Conservation (phyloP, 2,888 invertebrate genomes). For the Dendrolimus pini region DNA sequence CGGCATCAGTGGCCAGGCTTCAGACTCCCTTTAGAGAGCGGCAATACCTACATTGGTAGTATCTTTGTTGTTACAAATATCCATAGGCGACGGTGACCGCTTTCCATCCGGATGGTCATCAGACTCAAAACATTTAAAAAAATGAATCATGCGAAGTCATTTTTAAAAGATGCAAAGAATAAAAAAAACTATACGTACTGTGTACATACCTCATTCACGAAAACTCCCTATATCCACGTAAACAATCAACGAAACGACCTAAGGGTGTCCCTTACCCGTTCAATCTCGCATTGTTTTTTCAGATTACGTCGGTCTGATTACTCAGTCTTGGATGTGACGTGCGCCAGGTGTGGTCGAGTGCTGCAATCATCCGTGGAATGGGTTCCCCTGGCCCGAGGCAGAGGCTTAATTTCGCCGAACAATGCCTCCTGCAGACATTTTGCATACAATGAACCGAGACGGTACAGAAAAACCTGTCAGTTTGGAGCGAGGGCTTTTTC, state of each 20-base stretch:
- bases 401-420: slow-evolving; percentile 62
- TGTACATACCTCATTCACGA: not conserved
- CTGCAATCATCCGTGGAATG: slow-evolving; percentile 60
- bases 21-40: too few relatives aligned
- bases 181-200: too few relatives aligned
- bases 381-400: slow-evolving; percentile 33
- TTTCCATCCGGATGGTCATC: too few relatives aligned
- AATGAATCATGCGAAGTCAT: too few relatives aligned
- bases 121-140: too few relatives aligned
- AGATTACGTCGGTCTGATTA: slow-evolving; percentile 66
- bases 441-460: slow-evolving; percentile 65
- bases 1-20: too few relatives aligned
- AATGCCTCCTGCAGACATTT: slow-evolving; percentile 68
- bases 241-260: slow-evolving; percentile 20
- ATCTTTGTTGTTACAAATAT: too few relatives aligned
- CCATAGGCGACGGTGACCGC: too few relatives aligned
- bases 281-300: slow-evolving; percentile 60
- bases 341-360: slow-evolving; percentile 30
- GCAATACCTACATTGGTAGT: too few relatives aligned
- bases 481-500: slow-evolving; percentile 12
- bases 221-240: slow-evolving; percentile 8
- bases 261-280: slow-evolving; percentile 27
- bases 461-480: slow-evolving; percentile 40
- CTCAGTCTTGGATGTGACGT: slow-evolving; percentile 38
- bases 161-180: too few relatives aligned